phyloP scores from a whole-genome alignment of 2,797 vertebrate species.

The Enteromius thamalakanensis region DNA sequence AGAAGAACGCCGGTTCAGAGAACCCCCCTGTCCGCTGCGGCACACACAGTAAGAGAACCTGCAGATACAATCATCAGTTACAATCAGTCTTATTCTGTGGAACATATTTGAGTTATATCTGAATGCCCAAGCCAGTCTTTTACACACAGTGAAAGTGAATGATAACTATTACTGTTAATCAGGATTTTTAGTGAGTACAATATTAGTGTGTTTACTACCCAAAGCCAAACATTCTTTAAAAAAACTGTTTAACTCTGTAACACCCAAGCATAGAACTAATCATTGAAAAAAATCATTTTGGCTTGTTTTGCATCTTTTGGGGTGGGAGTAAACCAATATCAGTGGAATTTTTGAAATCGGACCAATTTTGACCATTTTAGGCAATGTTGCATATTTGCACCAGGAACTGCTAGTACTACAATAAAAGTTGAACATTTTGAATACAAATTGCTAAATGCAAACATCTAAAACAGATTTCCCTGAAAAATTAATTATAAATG shows the following conservation, averaged over 20 bases:
- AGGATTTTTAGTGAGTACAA: background rate
- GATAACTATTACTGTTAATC: background rate
- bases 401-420: no score
- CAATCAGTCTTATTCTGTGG: background rate
- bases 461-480: no score
- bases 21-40: conserved; percentile 94
- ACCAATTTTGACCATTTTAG: no score
- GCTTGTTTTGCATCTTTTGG: no score
- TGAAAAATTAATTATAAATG: no score
- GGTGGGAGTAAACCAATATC: no score
- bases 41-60: conserved; percentile 84
- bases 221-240: background rate
- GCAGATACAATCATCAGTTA: background rate
- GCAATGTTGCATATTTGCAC: no score
- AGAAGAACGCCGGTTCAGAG: conserved; percentile 94
- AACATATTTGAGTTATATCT: background rate
- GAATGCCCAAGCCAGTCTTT: background rate
- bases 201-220: background rate
- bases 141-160: background rate
- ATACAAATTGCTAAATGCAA: no score
- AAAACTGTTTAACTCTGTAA: background rate
- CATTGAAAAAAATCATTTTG: no score
- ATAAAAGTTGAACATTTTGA: no score
- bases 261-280: no score
- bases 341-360: no score